A percentile compares a stretch with the other conserved stretches of the same genome.
phyloP scores from a whole-genome alignment of 2,113 vertebrate species.

The Illadopsis cleaveri region DNA sequence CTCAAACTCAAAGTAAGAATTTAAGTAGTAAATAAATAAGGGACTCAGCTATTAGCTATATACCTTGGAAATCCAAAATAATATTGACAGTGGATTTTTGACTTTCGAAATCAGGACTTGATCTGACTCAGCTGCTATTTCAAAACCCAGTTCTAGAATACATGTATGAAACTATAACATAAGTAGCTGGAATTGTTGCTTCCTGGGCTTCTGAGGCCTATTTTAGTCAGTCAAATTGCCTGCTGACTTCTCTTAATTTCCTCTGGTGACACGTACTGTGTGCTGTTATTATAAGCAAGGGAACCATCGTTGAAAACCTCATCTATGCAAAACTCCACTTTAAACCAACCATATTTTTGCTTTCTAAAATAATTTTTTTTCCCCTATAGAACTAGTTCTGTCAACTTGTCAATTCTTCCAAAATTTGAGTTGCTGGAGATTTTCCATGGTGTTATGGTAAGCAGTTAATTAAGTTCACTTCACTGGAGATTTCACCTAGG shows the following conservation, averaged over 20 bases:
- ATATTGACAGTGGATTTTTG: neutral
- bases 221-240: neutral
- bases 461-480: neutral
- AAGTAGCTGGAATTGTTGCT: neutral
- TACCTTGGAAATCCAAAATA: neutral
- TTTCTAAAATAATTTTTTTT: neutral
- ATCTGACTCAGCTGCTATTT: neutral
- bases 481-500: neutral
- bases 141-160: neutral
- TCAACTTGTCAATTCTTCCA: neutral
- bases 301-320: neutral
- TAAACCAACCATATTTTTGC: neutral
- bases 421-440: neutral
- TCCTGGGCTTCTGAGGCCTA: neutral
- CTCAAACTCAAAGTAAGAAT: neutral
- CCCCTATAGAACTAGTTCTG: neutral
- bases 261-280: neutral
- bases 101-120: neutral
- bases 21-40: neutral
- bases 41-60: neutral
- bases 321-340: neutral
- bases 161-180: neutral
- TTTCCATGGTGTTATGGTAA: neutral
- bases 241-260: neutral
- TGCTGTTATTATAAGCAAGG: neutral